Evolutionary conservation across 2,113 vertebrate species (phyloP), one percentile per base, ranked within the genome.

Genomic region (Numida meleagris): DNA sequence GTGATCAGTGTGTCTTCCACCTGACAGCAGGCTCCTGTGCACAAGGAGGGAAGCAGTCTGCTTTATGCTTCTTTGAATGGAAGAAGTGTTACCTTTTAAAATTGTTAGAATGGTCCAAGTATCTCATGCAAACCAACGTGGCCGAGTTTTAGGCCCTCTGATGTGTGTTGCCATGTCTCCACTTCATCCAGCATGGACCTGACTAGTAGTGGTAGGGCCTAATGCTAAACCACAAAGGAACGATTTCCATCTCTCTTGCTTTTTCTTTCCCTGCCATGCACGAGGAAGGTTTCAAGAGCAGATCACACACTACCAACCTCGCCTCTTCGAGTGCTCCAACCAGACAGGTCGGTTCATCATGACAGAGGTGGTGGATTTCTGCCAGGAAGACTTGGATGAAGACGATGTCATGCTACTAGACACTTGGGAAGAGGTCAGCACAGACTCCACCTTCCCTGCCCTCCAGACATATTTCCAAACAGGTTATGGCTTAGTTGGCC

Each of bases 301-400:
- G 75, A 45, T 95, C 50, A 84, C 96, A 3, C 82, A 88, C n/a
- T 97, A 99, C 89, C 97, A 96, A 42, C 98, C 99, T 21, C 98
- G 98, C 29, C 98, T 99, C 82, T 99, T 99, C 1, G 99, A 99
- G 86, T 99, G 99, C 96, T 99, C 99, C 96, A 99, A 99, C 96
- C 98, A 99, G 96, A 98, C 97, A 0, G 99, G 99, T 4, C 95
- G 95, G 9, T 99, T 99, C 92, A 97, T 96, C 88, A 98, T 99
- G 97, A 99, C 98, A 0, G 99, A 99, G 95, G 97, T 99, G 73
- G 96, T 96, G 1, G 97, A 98, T 77, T 99, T 99, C 31, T 95
- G 96, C 66, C 99, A 99, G 96, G 97, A 97, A 15, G 99, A 99
- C 96, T 95, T 99, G 95, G 99, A 99, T 20, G 98, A 99, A 90